Percentiles rank a stretch among this genome's conserved stretches.
phyloP scores from a whole-genome alignment of 2,113 vertebrate species.

The Caloenas nicobarica region DNA sequence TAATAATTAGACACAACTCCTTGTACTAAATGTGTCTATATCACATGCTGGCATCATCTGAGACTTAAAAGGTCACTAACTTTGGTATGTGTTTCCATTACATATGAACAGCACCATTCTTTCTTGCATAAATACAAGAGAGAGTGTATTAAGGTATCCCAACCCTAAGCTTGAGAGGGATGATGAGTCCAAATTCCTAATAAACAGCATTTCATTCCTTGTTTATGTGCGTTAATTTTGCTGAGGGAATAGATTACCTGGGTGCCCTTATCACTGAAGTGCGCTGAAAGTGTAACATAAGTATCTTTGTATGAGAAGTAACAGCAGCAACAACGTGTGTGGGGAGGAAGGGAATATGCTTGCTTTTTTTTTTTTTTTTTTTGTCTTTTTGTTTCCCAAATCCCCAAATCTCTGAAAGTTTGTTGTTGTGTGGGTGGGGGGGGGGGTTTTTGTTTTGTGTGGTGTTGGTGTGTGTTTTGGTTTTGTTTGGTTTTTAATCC shows the following conservation, averaged over 20 bases:
- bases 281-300: fast-evolving
- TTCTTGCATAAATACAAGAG: neutral
- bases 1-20: neutral
- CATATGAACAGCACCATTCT: neutral
- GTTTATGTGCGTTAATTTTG: neutral
- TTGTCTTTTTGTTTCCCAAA: neutral
- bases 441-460: too few species aligned
- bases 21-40: neutral
- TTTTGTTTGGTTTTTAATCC: neutral
- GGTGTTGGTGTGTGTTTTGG: too few species aligned
- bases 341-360: neutral
- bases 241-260: neutral
- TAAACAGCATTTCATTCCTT: neutral
- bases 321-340: neutral
- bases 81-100: neutral
- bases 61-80: constrained; percentile 41
- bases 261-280: neutral
- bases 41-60: neutral
- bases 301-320: neutral
- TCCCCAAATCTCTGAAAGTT: neutral
- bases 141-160: neutral
- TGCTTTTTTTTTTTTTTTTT: fast-evolving
- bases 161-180: neutral
- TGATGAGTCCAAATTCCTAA: neutral
- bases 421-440: too few species aligned